These are phyloP conservation scores for Charadrius vociferus DNA, from an alignment of 2,113 vertebrate species.

Conservation along the genomic window DNA sequence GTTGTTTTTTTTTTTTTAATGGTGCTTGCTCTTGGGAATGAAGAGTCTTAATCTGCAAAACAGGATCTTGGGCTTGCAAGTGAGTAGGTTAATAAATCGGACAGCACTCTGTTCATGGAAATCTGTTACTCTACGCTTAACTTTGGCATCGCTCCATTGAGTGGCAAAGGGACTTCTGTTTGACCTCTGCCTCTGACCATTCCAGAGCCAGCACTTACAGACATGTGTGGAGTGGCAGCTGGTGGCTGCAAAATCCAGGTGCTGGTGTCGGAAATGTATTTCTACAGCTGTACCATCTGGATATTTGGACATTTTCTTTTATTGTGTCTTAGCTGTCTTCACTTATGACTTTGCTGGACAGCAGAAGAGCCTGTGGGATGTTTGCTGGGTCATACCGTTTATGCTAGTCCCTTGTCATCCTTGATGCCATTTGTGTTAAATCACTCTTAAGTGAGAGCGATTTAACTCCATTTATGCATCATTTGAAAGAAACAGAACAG, in stretches of 20 bases:
- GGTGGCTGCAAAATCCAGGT: constrained; percentile 73
- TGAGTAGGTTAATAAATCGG: fast-evolving
- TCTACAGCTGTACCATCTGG: constrained; percentile 69
- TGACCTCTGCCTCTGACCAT: constrained; percentile 61
- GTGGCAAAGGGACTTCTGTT: constrained; percentile 58
- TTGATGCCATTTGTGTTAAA: constrained; percentile 26
- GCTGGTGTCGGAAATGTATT: constrained; percentile 67
- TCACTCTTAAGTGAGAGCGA: background rate
- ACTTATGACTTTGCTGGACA: constrained; percentile 37
- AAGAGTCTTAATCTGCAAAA: background rate
- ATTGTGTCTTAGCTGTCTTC: constrained; percentile 45
- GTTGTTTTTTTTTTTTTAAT: too few species aligned
- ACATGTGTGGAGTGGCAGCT: constrained; percentile 55
- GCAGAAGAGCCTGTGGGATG: background rate
- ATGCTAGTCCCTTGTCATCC: constrained; percentile 19
- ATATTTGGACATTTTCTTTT: constrained; percentile 50
- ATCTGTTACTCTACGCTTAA: background rate
- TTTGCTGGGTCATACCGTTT: background rate
- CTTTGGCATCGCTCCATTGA: background rate
- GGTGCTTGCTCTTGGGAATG: background rate
- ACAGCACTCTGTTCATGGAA: background rate
- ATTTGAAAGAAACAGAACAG: constrained; percentile 28
- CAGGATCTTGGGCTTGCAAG: background rate
- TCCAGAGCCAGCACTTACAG: constrained; percentile 66
- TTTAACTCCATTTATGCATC: constrained; percentile 10